Conservation (phyloP, 2,888 invertebrate genomes). For the Spilosoma lubricipeda region DNA sequence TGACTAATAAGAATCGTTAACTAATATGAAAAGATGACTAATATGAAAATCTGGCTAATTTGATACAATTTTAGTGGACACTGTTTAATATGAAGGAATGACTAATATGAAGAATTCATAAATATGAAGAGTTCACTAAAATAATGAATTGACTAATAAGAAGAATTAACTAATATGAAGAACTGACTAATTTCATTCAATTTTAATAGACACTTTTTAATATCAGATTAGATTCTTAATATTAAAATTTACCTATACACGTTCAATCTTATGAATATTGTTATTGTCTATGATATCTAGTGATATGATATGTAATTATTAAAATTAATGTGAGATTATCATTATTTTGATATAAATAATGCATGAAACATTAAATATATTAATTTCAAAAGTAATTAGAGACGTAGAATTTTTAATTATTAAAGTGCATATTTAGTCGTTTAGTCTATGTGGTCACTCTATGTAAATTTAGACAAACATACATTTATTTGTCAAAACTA, state of each 20-base stretch:
- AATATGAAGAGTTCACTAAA: neutral
- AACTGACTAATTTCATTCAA: neutral
- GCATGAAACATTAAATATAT: neutral
- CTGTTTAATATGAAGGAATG: no score
- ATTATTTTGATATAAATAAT: neutral
- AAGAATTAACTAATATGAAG: neutral
- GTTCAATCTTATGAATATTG: constrained; percentile 52
- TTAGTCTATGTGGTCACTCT: neutral
- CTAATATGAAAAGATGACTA: no score
- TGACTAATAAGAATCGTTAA: no score
- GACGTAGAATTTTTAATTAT: neutral
- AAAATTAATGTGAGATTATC: neutral
- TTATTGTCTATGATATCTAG: constrained; percentile 39
- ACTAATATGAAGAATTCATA: no score
- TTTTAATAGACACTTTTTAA: neutral
- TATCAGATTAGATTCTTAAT: constrained; percentile 2
- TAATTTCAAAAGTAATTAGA: neutral
- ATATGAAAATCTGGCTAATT: no score
- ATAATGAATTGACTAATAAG: neutral
- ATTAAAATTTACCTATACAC: constrained; percentile 20
- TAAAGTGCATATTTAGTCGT: neutral
- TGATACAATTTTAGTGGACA: no score
- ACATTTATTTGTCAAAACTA: neutral
- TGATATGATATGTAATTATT: neutral
- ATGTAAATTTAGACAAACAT: neutral